These are phyloP conservation scores for Cyclophora albipunctata DNA, from an alignment of 2,888 invertebrate species.

Conservation along the genomic window DNA sequence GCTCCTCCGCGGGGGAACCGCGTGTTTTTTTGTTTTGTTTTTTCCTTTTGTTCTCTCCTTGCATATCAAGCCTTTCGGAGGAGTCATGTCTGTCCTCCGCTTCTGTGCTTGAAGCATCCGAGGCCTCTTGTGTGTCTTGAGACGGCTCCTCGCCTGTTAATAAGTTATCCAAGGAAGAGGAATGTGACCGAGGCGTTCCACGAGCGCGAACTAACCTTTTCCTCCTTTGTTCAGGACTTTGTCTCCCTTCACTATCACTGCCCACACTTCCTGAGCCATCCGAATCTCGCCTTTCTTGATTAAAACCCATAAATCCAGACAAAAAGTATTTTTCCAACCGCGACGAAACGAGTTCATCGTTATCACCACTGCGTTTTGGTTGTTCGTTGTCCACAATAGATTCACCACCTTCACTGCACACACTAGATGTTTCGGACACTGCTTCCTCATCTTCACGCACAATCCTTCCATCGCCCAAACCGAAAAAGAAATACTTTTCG, in stretches of 20 bases:
- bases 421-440: conserved; percentile 88
- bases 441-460: conserved; percentile 77
- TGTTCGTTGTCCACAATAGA: conserved; percentile 78
- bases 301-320: conserved; percentile 89
- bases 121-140: conserved; percentile 74
- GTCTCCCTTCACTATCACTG: conserved; percentile 91
- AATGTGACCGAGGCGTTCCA: conserved; percentile 88
- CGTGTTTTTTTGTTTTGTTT: conserved; percentile 83
- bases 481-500: conserved; percentile 93
- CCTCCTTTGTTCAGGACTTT: conserved; percentile 89
- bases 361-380: conserved; percentile 75
- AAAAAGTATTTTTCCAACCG: conserved; percentile 92
- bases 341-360: conserved; percentile 86
- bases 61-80: conserved; percentile 82
- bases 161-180: conserved; percentile 86
- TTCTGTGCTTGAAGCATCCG: conserved; percentile 86
- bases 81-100: conserved; percentile 79
- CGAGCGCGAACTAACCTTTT: conserved; percentile 87
- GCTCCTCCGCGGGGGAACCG: conserved; percentile 77
- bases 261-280: conserved; percentile 92
- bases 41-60: conserved; percentile 88
- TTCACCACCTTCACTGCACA: conserved; percentile 88
- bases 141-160: conserved; percentile 78
- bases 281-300: conserved; percentile 83
- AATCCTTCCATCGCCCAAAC: conserved; percentile 82